phyloP scores from a whole-genome alignment of 2,797 vertebrate species.

The Pteropus rufus region DNA sequence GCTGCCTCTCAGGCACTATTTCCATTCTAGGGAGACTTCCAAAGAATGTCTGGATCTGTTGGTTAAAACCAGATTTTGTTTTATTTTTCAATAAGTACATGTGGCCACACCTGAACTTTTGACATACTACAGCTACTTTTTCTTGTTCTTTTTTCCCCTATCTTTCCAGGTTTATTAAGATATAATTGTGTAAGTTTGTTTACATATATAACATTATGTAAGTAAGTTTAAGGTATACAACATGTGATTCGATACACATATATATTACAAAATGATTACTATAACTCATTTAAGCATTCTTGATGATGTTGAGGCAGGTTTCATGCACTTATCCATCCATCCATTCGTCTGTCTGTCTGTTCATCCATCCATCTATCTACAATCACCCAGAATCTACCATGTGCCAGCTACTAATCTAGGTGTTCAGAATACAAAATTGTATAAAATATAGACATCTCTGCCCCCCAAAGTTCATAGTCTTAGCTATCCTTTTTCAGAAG shows the following conservation, averaged over 20 bases:
- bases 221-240: not conserved
- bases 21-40: not conserved
- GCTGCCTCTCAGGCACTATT: not conserved
- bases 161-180: not conserved
- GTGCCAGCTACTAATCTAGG: not conserved
- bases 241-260: not conserved
- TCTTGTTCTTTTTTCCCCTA: not conserved
- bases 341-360: not conserved
- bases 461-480: not conserved
- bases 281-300: not conserved
- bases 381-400: not conserved
- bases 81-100: constrained; percentile 24
- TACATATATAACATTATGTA: not conserved
- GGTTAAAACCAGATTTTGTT: not conserved
- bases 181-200: not conserved
- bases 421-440: not conserved
- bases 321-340: not conserved
- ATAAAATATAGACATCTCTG: not conserved
- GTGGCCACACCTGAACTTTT: not conserved
- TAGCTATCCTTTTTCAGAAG: not conserved
- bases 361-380: not conserved
- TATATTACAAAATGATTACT: not conserved
- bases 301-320: not conserved
- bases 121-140: not conserved
- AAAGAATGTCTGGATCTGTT: not conserved